phyloP scores from a whole-genome alignment of 2,888 invertebrate genomes.

The Ceramica pisi region DNA sequence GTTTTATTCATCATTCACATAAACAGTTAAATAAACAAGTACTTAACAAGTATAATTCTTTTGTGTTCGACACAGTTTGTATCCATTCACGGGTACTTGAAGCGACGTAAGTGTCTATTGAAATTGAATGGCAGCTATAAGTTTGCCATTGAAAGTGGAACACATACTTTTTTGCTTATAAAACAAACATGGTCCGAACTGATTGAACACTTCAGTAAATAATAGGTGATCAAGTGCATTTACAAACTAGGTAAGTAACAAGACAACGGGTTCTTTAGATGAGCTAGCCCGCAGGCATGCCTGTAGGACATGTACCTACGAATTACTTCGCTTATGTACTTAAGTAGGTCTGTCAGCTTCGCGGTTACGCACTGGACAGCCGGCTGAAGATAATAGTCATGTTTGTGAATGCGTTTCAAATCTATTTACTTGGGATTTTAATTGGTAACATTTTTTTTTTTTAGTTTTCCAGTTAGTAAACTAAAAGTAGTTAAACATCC shows the following conservation, averaged over 20 bases:
- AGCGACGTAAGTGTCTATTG: constrained; percentile 42
- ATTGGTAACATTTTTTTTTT: no score
- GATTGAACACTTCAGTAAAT: not conserved
- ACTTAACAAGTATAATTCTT: constrained; percentile 32
- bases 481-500: no score
- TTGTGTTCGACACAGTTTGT: constrained; percentile 27
- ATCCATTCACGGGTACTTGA: constrained; percentile 32
- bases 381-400: no score
- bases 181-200: constrained; percentile 21
- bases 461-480: no score
- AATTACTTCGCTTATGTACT: no score
- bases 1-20: constrained; percentile 14
- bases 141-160: constrained; percentile 23
- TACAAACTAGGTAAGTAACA: not conserved
- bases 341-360: no score
- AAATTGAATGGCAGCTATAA: constrained; percentile 37
- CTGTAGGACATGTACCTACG: no score
- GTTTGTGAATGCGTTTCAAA: no score
- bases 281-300: no score
- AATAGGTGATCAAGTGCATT: not conserved
- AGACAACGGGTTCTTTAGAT: not conserved
- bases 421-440: no score
- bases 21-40: constrained; percentile 35
- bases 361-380: no score
- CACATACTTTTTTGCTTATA: constrained; percentile 24